Conservation (phyloP, 2,888 invertebrate genomes). For the Sympetrum striolatum region DNA sequence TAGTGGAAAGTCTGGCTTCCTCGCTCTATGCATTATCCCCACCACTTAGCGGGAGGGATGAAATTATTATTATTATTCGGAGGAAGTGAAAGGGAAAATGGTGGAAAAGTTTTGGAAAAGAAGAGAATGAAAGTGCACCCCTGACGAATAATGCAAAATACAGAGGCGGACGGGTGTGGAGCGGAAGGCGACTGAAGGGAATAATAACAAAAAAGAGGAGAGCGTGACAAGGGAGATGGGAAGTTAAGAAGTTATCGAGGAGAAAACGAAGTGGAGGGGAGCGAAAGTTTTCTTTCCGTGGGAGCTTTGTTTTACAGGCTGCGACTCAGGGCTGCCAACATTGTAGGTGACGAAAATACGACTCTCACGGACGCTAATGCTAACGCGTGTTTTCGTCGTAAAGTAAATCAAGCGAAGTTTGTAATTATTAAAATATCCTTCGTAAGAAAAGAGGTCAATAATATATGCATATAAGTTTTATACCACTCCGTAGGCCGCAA, state of each 20-base stretch:
- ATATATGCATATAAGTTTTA: too few relatives aligned
- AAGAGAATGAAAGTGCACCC: background rate
- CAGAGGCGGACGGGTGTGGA: background rate
- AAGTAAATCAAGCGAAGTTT: too few relatives aligned
- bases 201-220: background rate
- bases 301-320: background rate
- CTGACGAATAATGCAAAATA: background rate
- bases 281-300: background rate
- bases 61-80: background rate
- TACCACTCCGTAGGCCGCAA: too few relatives aligned
- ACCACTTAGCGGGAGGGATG: background rate
- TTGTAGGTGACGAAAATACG: background rate
- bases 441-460: too few relatives aligned
- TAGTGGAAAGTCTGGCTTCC: background rate
- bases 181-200: background rate
- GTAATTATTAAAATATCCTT: too few relatives aligned
- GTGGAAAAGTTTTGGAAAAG: background rate
- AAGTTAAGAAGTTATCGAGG: background rate
- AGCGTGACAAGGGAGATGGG: background rate
- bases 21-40: background rate
- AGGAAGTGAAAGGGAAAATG: background rate
- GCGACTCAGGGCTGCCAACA: background rate
- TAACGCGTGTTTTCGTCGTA: too few relatives aligned
- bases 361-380: too few relatives aligned
- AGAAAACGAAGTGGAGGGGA: background rate